These are phyloP conservation scores for Drosophila ogumai DNA, from an alignment of 1,140 invertebrate species.

Conservation along the genomic window DNA sequence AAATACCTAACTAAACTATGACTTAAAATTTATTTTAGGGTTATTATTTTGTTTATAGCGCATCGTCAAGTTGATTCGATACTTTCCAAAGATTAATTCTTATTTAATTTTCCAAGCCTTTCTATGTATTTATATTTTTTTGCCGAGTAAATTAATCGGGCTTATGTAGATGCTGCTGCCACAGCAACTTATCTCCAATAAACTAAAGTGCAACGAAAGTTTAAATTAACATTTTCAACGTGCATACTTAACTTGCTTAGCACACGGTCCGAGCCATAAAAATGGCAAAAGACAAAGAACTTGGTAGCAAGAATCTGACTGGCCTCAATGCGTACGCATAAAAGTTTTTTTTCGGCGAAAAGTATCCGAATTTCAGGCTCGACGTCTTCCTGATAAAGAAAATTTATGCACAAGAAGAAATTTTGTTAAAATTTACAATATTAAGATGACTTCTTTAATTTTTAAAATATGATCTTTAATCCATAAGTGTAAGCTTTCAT, in stretches of 20 bases:
- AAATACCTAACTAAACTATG: too few relatives aligned
- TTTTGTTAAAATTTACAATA: too few relatives aligned
- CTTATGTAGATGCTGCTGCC: slow-evolving; percentile 48
- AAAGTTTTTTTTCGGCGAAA: slow-evolving; percentile 23
- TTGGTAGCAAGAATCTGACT: slow-evolving; percentile 45
- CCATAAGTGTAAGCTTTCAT: background rate
- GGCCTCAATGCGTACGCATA: slow-evolving; percentile 38
- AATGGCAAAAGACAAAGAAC: slow-evolving; percentile 37
- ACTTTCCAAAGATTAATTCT: background rate
- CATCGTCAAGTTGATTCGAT: background rate
- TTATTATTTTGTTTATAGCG: background rate
- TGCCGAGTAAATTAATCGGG: slow-evolving; percentile 56
- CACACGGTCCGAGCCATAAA: slow-evolving; percentile 62
- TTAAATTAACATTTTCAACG: slow-evolving; percentile 54
- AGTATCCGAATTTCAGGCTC: slow-evolving; percentile 50
- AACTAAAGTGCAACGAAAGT: slow-evolving; percentile 41
- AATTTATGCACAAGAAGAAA: slow-evolving; percentile 4
- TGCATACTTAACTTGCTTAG: slow-evolving; percentile 48
- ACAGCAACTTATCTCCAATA: slow-evolving; percentile 20
- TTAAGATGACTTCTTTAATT: too few relatives aligned
- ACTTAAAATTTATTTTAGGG: too few relatives aligned
- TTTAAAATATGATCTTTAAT: too few relatives aligned
- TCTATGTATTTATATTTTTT: slow-evolving; percentile 52
- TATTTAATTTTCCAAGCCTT: slow-evolving; percentile 30
- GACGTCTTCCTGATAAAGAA: slow-evolving; percentile 63